phyloP scores from a whole-genome alignment of 1,140 invertebrate genomes.

The Augochlora pura region DNA sequence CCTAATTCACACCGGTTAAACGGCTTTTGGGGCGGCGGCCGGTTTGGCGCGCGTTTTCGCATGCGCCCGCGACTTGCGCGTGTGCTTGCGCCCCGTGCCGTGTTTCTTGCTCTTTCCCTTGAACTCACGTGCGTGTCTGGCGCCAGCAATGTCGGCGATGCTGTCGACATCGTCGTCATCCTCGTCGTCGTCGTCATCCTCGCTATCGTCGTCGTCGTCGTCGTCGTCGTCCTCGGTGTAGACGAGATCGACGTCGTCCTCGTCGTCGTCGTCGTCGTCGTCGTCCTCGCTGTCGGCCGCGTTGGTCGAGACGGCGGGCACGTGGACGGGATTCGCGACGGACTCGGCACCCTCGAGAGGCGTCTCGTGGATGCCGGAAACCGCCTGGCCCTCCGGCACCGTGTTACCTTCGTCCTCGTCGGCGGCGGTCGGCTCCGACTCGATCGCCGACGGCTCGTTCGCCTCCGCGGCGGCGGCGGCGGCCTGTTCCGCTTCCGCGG shows the following conservation, averaged over 20 bases:
- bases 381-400: conserved; percentile 75
- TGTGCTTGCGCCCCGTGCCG: conserved; percentile 68
- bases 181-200: conserved; percentile 88
- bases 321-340: conserved; percentile 56
- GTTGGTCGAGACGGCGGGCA: conserved; percentile 54
- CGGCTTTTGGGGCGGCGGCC: not conserved
- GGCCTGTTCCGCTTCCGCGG: conserved; percentile 66
- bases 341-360: conserved; percentile 70
- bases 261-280: conserved; percentile 81
- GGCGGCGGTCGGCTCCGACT: conserved; percentile 80
- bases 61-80: conserved; percentile 49
- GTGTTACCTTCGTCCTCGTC: conserved; percentile 84
- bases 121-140: conserved; percentile 89
- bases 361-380: conserved; percentile 74
- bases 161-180: conserved; percentile 86
- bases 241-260: conserved; percentile 78
- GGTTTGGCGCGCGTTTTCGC: conserved; percentile 7
- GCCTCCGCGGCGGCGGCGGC: conserved; percentile 50
- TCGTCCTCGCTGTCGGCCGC: conserved; percentile 67
- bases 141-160: conserved; percentile 84
- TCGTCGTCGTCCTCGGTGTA: conserved; percentile 79
- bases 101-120: conserved; percentile 83
- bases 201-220: conserved; percentile 83
- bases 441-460: conserved; percentile 78
- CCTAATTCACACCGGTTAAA: not conserved